phyloP scores from a whole-genome alignment of 2,113 vertebrate genomes.

The Odobenus rosmarus region DNA sequence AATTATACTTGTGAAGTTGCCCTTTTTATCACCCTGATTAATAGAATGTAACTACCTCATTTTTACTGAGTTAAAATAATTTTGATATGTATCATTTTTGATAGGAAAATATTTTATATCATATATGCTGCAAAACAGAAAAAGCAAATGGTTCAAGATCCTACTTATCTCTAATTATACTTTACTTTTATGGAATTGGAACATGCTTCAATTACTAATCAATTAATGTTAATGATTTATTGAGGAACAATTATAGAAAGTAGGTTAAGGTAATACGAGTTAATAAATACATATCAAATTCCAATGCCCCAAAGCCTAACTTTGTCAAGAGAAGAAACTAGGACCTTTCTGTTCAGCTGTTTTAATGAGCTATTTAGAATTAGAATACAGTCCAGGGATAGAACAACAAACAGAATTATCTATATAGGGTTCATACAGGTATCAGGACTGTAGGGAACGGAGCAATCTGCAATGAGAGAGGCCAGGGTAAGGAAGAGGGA shows the following conservation, averaged over 20 bases:
- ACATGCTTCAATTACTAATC: not conserved
- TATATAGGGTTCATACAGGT: not conserved
- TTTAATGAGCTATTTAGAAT: not conserved
- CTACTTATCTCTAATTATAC: slow-evolving; percentile 5
- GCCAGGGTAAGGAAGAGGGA: not conserved
- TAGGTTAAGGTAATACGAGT: not conserved
- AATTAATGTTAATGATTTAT: not conserved
- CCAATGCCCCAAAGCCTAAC: not conserved
- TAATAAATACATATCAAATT: not conserved
- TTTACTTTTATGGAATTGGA: not conserved
- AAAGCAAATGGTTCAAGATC: not conserved
- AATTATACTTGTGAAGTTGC: not conserved
- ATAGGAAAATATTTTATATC: not conserved
- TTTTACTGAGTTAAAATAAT: slow-evolving; percentile 24
- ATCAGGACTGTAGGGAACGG: not conserved
- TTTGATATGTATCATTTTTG: not conserved
- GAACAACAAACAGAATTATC: not conserved
- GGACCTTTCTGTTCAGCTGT: not conserved
- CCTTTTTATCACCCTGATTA: not conserved
- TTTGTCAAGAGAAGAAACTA: not conserved
- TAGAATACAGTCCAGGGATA: not conserved
- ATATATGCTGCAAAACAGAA: not conserved
- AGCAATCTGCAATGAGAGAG: not conserved
- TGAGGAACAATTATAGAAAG: not conserved
- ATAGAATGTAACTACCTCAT: not conserved